Conservation (phyloP, 2,797 vertebrate species). For the Alosa sapidissima region DNA sequence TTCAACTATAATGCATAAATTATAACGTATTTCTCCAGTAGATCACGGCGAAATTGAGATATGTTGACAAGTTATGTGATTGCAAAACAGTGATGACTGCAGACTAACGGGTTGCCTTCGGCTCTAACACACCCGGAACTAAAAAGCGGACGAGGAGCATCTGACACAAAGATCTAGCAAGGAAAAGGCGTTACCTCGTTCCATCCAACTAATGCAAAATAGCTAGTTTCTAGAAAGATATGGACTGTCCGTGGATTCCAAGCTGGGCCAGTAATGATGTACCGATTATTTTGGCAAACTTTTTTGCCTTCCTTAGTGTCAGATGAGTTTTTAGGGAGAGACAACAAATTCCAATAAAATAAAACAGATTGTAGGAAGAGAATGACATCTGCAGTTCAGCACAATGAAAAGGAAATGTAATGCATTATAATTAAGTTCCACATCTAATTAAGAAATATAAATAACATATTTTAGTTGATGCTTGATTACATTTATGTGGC, state of each 20-base stretch:
- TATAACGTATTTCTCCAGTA: constrained; percentile 16
- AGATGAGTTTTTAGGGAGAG: constrained; percentile 30
- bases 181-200: not conserved
- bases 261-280: constrained; percentile 11
- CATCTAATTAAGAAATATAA: not conserved
- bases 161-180: constrained; percentile 51
- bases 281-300: constrained; percentile 39
- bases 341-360: constrained; percentile 17
- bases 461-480: not conserved
- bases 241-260: not conserved
- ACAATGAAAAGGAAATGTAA: not conserved
- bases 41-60: not conserved
- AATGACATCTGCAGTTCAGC: not conserved
- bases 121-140: constrained; percentile 67
- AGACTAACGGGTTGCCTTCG: constrained; percentile 25
- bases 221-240: constrained; percentile 5
- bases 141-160: constrained; percentile 52
- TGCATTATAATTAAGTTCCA: not conserved
- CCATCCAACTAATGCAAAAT: not conserved
- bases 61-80: constrained; percentile 28
- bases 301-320: constrained; percentile 26
- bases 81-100: not conserved
- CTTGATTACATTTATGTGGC: not conserved
- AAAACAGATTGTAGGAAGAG: not conserved
- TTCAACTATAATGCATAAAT: constrained; percentile 63